A percentile compares a stretch with the other conserved stretches of the same genome.
Conservation (phyloP, 1,140 invertebrate genomes). For the Limonius californicus region DNA sequence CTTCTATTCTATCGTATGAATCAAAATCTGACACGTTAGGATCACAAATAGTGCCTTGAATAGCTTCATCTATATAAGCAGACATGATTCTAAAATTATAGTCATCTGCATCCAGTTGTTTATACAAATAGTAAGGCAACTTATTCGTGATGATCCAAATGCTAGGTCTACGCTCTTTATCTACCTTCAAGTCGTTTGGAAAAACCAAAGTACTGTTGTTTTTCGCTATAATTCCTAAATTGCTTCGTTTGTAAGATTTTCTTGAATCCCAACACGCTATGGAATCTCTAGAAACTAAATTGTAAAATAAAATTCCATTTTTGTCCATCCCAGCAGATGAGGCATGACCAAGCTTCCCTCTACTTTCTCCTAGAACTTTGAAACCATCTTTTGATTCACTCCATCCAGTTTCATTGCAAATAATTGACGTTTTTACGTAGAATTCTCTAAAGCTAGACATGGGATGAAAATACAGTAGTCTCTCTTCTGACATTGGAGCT, state of each 20-base stretch:
- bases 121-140: constrained; percentile 70
- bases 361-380: constrained; percentile 57
- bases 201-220: constrained; percentile 63
- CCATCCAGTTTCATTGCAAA: constrained; percentile 57
- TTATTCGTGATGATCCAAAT: constrained; percentile 73
- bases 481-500: constrained; percentile 51
- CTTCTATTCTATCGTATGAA: constrained; percentile 19
- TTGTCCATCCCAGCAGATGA: constrained; percentile 67
- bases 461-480: constrained; percentile 70
- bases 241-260: constrained; percentile 62
- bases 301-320: constrained; percentile 68
- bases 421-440: constrained; percentile 60
- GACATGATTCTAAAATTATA: constrained; percentile 70
- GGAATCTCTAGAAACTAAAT: constrained; percentile 67
- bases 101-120: constrained; percentile 58
- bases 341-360: constrained; percentile 62
- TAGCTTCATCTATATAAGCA: constrained; percentile 56
- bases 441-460: constrained; percentile 76
- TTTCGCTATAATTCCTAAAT: constrained; percentile 58
- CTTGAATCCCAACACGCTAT: constrained; percentile 76
- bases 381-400: constrained; percentile 57
- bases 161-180: constrained; percentile 61
- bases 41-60: constrained; percentile 67
- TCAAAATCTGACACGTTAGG: constrained; percentile 39
- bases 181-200: constrained; percentile 74